These are phyloP conservation scores for Echiichthys vipera DNA, from an alignment of 2,797 vertebrate genomes.

Conservation along the genomic window DNA sequence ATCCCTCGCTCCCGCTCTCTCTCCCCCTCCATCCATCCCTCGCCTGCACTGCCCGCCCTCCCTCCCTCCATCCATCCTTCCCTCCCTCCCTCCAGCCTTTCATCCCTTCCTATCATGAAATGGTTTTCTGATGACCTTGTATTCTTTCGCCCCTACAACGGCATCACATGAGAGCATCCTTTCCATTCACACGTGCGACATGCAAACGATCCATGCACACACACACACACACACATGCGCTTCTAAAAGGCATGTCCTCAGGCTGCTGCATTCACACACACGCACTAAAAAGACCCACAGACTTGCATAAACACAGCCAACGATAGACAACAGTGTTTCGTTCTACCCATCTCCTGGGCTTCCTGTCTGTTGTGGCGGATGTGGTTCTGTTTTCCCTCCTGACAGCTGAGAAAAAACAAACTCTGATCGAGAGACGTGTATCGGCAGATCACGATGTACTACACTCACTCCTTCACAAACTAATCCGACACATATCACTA, in stretches of 20 bases:
- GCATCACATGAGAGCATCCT: slow-evolving; percentile 56
- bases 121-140: slow-evolving; percentile 84
- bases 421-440: slow-evolving; percentile 8
- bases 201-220: slow-evolving; percentile 17
- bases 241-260: slow-evolving; percentile 11
- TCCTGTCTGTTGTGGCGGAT: slow-evolving; percentile 74
- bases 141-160: slow-evolving; percentile 61
- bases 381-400: slow-evolving; percentile 33
- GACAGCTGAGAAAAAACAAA: slow-evolving; percentile 45
- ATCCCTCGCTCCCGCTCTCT: slow-evolving; percentile 70
- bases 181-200: slow-evolving; percentile 21
- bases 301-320: slow-evolving; percentile 24
- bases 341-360: slow-evolving; percentile 41
- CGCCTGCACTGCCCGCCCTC: slow-evolving; percentile 30
- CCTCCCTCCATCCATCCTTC: slow-evolving; percentile 11
- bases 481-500: slow-evolving; percentile 11
- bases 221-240: not conserved
- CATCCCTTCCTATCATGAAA: slow-evolving; percentile 49
- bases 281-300: slow-evolving; percentile 14
- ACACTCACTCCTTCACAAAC: slow-evolving; percentile 5
- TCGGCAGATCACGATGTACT: slow-evolving; percentile 7
- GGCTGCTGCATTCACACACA: slow-evolving; percentile 4
- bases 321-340: slow-evolving; percentile 31
- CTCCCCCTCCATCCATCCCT: slow-evolving; percentile 47
- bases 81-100: not conserved